A percentile compares a stretch with the other conserved stretches of the same genome.
phyloP scores from a whole-genome alignment of 1,140 invertebrate genomes.

The Steinernema feltiae region DNA sequence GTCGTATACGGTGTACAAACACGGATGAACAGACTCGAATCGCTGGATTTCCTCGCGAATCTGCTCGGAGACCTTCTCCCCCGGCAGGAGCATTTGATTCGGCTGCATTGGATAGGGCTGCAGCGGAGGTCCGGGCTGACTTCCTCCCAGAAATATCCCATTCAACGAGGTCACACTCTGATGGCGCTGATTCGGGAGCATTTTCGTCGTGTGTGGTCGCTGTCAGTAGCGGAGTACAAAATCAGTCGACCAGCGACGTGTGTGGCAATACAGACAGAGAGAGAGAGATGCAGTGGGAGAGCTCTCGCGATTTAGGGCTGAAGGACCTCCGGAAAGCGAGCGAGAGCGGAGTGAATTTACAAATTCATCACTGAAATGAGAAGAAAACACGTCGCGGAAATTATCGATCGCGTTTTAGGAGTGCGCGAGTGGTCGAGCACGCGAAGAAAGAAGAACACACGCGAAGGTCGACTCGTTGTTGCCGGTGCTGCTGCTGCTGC shows the following conservation, averaged over 20 bases:
- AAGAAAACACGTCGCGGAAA: slow-evolving; percentile 9
- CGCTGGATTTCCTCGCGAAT: slow-evolving; percentile 93
- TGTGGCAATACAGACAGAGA: neutral
- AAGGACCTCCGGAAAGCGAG: neutral
- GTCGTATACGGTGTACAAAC: slow-evolving; percentile 88
- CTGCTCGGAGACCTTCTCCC: slow-evolving; percentile 21
- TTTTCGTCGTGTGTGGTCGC: neutral
- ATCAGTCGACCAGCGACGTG: too few relatives aligned
- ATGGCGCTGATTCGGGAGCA: neutral
- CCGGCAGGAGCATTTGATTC: too few relatives aligned
- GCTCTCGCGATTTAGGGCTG: neutral
- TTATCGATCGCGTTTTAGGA: slow-evolving; percentile 3
- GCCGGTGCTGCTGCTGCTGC: neutral
- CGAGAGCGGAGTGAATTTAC: neutral
- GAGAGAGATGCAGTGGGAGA: neutral
- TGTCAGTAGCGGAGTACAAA: too few relatives aligned
- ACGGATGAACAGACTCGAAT: slow-evolving; percentile 95
- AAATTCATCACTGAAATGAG: slow-evolving; percentile 7
- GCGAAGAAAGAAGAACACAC: neutral
- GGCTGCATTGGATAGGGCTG: too few relatives aligned
- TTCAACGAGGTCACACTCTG: neutral
- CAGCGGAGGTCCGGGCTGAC: neutral
- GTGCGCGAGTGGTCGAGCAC: neutral
- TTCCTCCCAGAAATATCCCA: neutral
- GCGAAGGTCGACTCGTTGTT: neutral